phyloP scores from a whole-genome alignment of 2,113 vertebrate species.

The Trochalopteron elliotii region DNA sequence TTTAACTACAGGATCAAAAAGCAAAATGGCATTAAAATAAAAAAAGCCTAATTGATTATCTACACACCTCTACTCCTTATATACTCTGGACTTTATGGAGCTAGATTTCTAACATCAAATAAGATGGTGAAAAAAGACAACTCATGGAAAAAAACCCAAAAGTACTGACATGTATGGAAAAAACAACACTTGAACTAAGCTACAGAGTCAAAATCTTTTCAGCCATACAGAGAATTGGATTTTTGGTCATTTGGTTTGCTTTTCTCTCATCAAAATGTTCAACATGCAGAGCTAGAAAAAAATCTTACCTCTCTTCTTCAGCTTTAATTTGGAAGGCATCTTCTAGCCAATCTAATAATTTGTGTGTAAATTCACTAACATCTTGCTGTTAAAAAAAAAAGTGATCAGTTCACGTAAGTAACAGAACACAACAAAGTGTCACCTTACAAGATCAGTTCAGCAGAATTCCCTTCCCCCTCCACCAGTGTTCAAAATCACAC shows the following conservation, averaged over 20 bases:
- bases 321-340: constrained; percentile 98
- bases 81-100: neutral
- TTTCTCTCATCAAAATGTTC: neutral
- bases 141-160: neutral
- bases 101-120: neutral
- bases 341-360: constrained; percentile 96
- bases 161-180: neutral
- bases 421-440: neutral
- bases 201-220: neutral
- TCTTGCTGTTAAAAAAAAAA: constrained; percentile 86
- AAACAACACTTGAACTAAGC: neutral
- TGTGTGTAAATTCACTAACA: constrained; percentile 98
- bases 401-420: neutral
- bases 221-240: neutral
- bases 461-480: neutral
- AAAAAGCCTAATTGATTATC: neutral
- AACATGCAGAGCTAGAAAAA: neutral
- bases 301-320: constrained; percentile 87
- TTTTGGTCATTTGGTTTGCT: neutral
- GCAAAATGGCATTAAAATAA: neutral
- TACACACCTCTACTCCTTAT: neutral
- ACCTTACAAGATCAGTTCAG: neutral
- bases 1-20: neutral
- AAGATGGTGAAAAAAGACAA: neutral
- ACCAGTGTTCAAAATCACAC: neutral